Evolutionary conservation across 2,797 vertebrate genomes (phyloP), one percentile per base, ranked within the genome.

Genomic region (Urocyon cinereoargenteus): DNA sequence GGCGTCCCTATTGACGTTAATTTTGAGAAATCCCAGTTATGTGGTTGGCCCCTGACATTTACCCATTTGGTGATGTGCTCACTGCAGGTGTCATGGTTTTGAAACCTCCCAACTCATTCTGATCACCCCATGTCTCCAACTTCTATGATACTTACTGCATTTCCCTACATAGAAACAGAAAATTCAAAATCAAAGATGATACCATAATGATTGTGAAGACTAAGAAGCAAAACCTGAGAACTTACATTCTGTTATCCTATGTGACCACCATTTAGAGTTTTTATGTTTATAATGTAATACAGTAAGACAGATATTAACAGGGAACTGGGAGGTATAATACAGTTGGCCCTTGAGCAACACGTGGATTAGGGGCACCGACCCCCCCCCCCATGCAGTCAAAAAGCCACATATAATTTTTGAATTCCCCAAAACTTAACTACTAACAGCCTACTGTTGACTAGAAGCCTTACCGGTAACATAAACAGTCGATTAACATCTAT

Each of bases 241-340:
- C 40, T 57, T 93, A 22, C 36, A 6, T 62, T 82, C 78, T 88
- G 10, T 59, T 86, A 45, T 45, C 59, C 68, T 26, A 0, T 26
- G 24, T n/a, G 55, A 82, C 45, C 31, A 34, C 40, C 31, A 34
- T 34, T 26, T 45, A 78, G 40, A 82, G 7, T 18, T 78, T 70
- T 57, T 82, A 61, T 59, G 55, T 93, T 95, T 89, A 83, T 73
- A 83, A 83, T 28, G 3, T 68, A 89, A 91, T 96, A 34, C 14
- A 66, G 66, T 78, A 7, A 93, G 36, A 72, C 70, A 72, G 22
- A 40, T 72, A 40, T 40, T 40, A 72, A 72, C 36, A 40, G 15
- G 49, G 36, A 82, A 91, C n/a, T 66, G 28, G 91, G 72, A 82
- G 34, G 31, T 36, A 0, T 82, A 86, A 66, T 66, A 72, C 36